Conservation (phyloP, 1,140 invertebrate species). For the Augochlora pura region DNA sequence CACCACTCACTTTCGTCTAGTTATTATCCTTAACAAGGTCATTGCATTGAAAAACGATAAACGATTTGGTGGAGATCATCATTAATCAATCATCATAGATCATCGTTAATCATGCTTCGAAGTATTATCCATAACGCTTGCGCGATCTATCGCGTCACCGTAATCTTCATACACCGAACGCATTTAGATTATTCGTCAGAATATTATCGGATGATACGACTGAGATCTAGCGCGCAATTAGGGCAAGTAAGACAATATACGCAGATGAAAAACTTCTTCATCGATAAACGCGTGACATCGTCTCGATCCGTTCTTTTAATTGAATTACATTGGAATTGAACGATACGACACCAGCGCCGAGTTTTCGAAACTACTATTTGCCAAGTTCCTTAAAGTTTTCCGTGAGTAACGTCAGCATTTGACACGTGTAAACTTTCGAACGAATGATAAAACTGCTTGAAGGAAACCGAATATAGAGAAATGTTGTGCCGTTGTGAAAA, state of each 20-base stretch:
- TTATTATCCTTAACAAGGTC: conserved; percentile 6
- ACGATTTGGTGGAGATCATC: conserved; percentile 3
- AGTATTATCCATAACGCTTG: conserved; percentile 46
- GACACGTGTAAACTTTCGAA: not conserved
- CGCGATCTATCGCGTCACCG: conserved; percentile 22
- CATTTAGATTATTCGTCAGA: conserved; percentile 23
- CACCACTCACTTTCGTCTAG: conserved; percentile 9
- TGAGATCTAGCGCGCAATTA: conserved; percentile 14
- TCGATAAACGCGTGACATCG: not conserved
- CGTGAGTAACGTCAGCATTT: not conserved
- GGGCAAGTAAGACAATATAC: conserved; percentile 17
- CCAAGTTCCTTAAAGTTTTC: not conserved
- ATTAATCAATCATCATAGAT: conserved; percentile 26
- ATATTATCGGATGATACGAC: conserved; percentile 11
- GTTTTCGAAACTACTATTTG: not conserved
- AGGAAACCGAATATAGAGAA: not conserved
- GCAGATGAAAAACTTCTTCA: not conserved
- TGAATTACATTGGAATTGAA: not conserved
- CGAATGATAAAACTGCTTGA: not conserved
- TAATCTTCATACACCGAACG: conserved; percentile 21
- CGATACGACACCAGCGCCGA: too few relatives aligned
- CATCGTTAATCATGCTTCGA: conserved; percentile 30
- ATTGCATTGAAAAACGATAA: not conserved
- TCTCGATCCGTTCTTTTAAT: not conserved
- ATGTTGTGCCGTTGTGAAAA: not conserved